Evolutionary conservation across 2,888 invertebrate species (phyloP).

Genomic region (Megamerina dolium): DNA sequence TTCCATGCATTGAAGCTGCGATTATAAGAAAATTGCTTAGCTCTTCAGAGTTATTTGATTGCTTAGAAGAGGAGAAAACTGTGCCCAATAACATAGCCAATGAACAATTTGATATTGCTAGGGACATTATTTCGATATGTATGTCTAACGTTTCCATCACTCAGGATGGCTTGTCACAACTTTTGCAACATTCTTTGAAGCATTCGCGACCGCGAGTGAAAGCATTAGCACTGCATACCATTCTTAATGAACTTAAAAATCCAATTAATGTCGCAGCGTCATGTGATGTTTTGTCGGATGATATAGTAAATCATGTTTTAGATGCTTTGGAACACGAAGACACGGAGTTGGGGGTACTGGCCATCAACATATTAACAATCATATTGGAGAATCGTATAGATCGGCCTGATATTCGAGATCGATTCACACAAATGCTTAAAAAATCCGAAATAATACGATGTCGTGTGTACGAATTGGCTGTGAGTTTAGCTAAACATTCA

Average conservation of each 20-base stretch:
- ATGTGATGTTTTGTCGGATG: slow-evolving; percentile 20
- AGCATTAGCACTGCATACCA: slow-evolving; percentile 59
- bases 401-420: slow-evolving; percentile 24
- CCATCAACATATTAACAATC: slow-evolving; percentile 33
- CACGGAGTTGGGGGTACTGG: slow-evolving; percentile 30
- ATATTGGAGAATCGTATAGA: slow-evolving; percentile 28
- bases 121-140: slow-evolving; percentile 60
- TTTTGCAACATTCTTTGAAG: slow-evolving; percentile 57
- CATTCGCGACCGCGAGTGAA: slow-evolving; percentile 61
- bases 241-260: slow-evolving; percentile 41
- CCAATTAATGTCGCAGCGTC: not conserved
- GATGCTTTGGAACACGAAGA: slow-evolving; percentile 35
- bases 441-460: slow-evolving; percentile 34
- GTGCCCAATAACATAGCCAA: slow-evolving; percentile 16
- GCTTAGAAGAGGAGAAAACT: slow-evolving; percentile 54
- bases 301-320: slow-evolving; percentile 32
- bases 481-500: slow-evolving; percentile 59
- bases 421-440: slow-evolving; percentile 28
- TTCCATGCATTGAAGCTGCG: slow-evolving; percentile 43
- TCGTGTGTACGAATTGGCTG: slow-evolving; percentile 52
- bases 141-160: slow-evolving; percentile 59
- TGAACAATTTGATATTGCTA: slow-evolving; percentile 57
- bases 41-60: slow-evolving; percentile 59
- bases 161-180: slow-evolving; percentile 54
- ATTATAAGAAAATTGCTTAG: slow-evolving; percentile 49